These are phyloP conservation scores for Mystacornis crossleyi DNA, from an alignment of 2,113 vertebrate genomes.

Conservation along the genomic window DNA sequence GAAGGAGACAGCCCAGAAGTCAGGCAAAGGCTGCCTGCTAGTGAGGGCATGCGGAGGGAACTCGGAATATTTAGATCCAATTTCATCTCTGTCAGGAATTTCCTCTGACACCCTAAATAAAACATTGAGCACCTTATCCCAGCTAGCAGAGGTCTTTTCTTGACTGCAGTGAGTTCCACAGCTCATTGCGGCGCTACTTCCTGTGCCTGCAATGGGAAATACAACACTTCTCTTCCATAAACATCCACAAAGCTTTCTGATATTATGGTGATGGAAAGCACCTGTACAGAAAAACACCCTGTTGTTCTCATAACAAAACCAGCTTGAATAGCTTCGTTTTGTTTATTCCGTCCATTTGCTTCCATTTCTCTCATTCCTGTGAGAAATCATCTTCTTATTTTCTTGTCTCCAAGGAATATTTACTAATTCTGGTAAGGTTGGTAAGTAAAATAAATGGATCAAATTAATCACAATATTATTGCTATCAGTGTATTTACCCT, in stretches of 20 bases:
- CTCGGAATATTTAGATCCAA: neutral
- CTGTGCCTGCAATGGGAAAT: neutral
- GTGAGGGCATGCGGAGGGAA: neutral
- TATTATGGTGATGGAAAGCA: neutral
- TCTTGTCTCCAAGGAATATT: neutral
- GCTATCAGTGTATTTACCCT: neutral
- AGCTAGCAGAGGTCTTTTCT: neutral
- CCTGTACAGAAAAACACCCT: neutral
- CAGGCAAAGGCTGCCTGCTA: neutral
- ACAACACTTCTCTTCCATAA: neutral
- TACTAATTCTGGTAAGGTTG: neutral
- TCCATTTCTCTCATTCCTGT: neutral
- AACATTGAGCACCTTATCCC: neutral
- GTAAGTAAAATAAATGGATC: neutral
- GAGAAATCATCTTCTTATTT: neutral
- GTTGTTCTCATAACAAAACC: neutral
- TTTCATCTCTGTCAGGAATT: neutral
- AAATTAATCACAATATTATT: neutral
- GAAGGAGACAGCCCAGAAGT: neutral
- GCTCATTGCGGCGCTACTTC: neutral
- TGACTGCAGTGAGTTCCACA: neutral
- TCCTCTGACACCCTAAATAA: conserved; percentile 17
- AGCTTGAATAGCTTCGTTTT: neutral
- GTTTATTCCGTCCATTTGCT: neutral
- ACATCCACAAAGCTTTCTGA: neutral